A percentile compares a stretch with the other conserved stretches of the same genome.
These are phyloP conservation scores for Platyrinchus mystaceus DNA, from an alignment of 2,797 vertebrate genomes.

Conservation along the genomic window DNA sequence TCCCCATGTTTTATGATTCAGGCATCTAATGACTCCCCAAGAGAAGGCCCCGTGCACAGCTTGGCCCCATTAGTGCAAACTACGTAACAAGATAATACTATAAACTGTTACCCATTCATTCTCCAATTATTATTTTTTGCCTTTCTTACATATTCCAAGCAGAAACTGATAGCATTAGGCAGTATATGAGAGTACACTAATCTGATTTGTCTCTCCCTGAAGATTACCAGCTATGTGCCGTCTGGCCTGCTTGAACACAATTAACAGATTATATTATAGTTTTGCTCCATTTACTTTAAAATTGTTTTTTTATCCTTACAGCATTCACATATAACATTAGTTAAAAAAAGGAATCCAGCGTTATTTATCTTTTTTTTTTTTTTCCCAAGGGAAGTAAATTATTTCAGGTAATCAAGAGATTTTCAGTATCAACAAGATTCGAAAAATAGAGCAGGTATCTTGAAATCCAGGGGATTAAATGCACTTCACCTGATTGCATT, in stretches of 20 bases:
- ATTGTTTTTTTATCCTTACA: background rate
- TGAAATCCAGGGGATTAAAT: slow-evolving; percentile 24
- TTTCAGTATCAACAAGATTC: background rate
- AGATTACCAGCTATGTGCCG: background rate
- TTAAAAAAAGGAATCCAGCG: background rate
- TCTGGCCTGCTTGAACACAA: background rate
- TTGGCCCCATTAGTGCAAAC: background rate
- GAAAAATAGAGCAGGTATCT: slow-evolving; percentile 19
- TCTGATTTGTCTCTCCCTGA: background rate
- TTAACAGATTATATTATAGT: background rate
- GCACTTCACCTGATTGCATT: slow-evolving; percentile 37
- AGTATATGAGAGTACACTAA: background rate
- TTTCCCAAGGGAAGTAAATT: background rate
- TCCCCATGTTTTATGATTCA: background rate
- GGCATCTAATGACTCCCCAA: background rate
- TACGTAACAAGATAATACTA: background rate
- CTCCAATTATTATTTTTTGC: background rate
- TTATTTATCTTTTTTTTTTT: background rate
- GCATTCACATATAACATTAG: background rate
- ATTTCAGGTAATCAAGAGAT: slow-evolving; percentile 7
- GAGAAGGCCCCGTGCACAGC: background rate
- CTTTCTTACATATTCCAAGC: background rate
- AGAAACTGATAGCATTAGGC: background rate
- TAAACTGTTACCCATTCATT: background rate
- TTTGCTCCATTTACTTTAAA: background rate